Percentiles rank a stretch among this genome's conserved stretches.
Conservation (phyloP, 2,888 invertebrate species). For the Lobophora halterata region DNA sequence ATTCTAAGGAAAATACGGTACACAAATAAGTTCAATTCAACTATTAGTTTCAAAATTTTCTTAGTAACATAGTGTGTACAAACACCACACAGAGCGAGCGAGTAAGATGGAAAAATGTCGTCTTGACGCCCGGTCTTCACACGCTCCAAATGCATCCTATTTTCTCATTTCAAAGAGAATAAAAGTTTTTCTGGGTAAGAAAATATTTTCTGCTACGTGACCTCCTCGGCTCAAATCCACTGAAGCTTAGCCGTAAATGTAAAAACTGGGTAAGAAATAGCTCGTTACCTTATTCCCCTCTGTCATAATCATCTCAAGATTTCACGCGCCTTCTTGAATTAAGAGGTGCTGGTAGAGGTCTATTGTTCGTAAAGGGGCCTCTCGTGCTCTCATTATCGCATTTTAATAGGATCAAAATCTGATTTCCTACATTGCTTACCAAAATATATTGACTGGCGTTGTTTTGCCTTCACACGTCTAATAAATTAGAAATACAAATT, state of each 20-base stretch:
- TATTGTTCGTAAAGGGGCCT: conserved; percentile 37
- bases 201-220: conserved; percentile 23
- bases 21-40: too few relatives aligned
- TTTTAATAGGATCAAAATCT: conserved; percentile 54
- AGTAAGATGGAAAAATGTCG: conserved; percentile 38
- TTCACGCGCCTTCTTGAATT: conserved; percentile 25
- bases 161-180: conserved; percentile 40
- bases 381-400: conserved; percentile 46
- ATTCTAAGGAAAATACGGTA: too few relatives aligned
- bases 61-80: background rate
- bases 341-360: conserved; percentile 21
- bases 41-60: too few relatives aligned
- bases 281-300: conserved; percentile 21
- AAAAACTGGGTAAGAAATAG: conserved; percentile 18
- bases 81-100: conserved; percentile 20
- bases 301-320: conserved; percentile 30
- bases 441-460: conserved; percentile 40
- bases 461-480: conserved; percentile 34
- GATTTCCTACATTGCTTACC: conserved; percentile 47
- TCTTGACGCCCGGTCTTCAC: too few relatives aligned
- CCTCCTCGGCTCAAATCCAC: conserved; percentile 13
- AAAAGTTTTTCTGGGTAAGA: conserved; percentile 32
- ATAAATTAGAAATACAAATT: too few relatives aligned
- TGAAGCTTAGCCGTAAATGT: too few relatives aligned
- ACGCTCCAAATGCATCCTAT: conserved; percentile 44